Conservation (phyloP, 1,140 invertebrate species). For the Temnothorax longispinosus region DNA sequence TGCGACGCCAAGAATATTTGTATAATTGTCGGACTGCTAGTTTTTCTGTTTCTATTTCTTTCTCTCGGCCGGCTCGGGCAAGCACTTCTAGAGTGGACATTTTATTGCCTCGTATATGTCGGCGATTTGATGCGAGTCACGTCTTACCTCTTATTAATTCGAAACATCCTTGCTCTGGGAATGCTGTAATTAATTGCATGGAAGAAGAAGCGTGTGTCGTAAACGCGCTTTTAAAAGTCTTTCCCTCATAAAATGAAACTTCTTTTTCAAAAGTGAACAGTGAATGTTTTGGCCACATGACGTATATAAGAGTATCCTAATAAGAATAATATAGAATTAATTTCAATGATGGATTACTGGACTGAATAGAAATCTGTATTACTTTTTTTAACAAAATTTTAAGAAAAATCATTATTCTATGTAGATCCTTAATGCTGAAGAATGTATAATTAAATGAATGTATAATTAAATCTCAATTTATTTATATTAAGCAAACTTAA, state of each 20-base stretch:
- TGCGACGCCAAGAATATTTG: constrained; percentile 15
- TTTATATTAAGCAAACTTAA: background rate
- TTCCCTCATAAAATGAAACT: background rate
- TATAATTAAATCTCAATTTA: background rate
- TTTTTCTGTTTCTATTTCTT: constrained; percentile 9
- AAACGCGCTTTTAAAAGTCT: background rate
- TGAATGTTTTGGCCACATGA: background rate
- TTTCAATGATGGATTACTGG: background rate
- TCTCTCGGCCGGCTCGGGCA: background rate
- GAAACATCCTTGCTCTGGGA: constrained; percentile 30
- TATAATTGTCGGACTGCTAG: constrained; percentile 19
- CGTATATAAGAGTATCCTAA: background rate
- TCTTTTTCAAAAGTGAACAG: background rate
- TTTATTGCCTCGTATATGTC: constrained; percentile 28
- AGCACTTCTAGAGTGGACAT: constrained; percentile 23
- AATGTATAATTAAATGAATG: background rate
- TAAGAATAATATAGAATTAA: background rate
- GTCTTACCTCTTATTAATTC: constrained; percentile 42
- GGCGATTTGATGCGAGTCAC: constrained; percentile 42
- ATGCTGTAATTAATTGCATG: constrained; percentile 30
- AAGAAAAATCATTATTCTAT: background rate
- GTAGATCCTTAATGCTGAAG: background rate
- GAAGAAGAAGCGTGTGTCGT: constrained; percentile 9
- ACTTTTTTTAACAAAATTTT: background rate
- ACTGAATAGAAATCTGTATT: background rate